phyloP scores from a whole-genome alignment of 2,113 vertebrate genomes.

The Neolamprologus falcicula region DNA sequence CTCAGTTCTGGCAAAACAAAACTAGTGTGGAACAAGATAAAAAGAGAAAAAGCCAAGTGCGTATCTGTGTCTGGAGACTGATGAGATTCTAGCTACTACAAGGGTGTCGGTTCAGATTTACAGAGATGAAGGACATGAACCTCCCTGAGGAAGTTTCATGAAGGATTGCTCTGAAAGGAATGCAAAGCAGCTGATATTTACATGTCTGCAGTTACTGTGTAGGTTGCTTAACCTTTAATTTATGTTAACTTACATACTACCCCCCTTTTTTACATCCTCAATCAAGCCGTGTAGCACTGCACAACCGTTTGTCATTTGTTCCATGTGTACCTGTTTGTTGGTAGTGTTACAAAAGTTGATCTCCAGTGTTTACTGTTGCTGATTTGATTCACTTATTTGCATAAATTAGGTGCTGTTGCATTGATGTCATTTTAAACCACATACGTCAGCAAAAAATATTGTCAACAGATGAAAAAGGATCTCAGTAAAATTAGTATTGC shows the following conservation, averaged over 20 bases:
- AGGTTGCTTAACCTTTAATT: conserved; percentile 34
- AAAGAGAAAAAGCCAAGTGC: background rate
- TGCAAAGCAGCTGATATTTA: conserved; percentile 22
- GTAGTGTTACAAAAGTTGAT: background rate
- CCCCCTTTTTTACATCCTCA: background rate
- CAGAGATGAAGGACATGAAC: conserved; percentile 34
- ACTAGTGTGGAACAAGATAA: background rate
- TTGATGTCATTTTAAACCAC: background rate
- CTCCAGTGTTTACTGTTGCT: background rate
- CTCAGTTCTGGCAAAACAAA: background rate
- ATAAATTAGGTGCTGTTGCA: background rate
- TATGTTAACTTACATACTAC: background rate
- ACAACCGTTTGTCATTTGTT: background rate
- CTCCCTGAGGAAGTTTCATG: conserved; percentile 42
- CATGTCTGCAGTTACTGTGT: conserved; percentile 32
- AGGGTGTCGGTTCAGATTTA: conserved; percentile 20
- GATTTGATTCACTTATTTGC: background rate
- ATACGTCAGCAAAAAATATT: background rate
- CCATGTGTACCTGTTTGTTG: background rate
- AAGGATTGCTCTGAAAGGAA: conserved; percentile 31
- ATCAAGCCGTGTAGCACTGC: background rate
- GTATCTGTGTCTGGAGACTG: background rate
- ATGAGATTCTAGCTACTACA: conserved; percentile 2
- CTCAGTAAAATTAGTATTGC: background rate
- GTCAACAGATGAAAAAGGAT: background rate